These are phyloP conservation scores for Carabus problematicus DNA, from an alignment of 2,888 invertebrate species.

Conservation along the genomic window DNA sequence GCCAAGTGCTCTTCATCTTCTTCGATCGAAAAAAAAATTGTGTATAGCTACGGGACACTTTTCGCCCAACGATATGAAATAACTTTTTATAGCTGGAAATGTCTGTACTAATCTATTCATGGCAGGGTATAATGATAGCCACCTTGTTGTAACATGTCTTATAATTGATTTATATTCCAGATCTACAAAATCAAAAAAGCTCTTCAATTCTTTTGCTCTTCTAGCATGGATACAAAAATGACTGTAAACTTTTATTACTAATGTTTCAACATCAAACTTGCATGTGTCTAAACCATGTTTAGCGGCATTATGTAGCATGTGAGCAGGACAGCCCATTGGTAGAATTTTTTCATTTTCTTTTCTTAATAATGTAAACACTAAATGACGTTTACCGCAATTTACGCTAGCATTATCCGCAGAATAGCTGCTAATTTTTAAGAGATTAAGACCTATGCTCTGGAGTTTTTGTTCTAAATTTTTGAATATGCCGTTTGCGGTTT, in stretches of 20 bases:
- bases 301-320: background rate
- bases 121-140: background rate
- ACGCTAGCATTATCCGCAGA: background rate
- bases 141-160: no score
- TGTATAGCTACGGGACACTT: background rate
- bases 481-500: background rate
- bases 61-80: background rate
- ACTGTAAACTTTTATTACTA: background rate
- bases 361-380: background rate
- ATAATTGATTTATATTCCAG: background rate
- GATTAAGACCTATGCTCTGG: background rate
- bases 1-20: background rate
- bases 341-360: conserved; percentile 8
- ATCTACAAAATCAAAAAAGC: background rate
- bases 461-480: background rate
- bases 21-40: background rate
- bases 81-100: background rate
- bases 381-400: background rate
- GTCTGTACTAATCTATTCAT: background rate
- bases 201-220: background rate
- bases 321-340: background rate
- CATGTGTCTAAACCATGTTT: background rate
- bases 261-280: conserved; percentile 5
- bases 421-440: conserved; percentile 1
- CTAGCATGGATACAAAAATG: background rate